Conservation (phyloP, 2,797 vertebrate species). For the Brachymystax lenok region DNA sequence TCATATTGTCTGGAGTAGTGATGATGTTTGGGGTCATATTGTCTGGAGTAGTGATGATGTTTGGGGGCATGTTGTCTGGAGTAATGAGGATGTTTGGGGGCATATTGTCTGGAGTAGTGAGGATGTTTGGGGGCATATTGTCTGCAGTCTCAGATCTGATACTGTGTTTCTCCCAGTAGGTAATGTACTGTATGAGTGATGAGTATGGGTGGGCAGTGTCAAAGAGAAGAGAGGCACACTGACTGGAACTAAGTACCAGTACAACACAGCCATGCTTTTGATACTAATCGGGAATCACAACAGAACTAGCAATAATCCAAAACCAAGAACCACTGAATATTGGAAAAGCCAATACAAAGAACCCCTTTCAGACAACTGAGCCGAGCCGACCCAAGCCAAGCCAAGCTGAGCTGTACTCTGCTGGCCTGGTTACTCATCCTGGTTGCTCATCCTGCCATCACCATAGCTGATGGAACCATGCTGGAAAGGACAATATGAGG, state of each 20-base stretch:
- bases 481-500: slow-evolving; percentile 1
- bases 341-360: slow-evolving; percentile 42
- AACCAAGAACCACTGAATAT: slow-evolving; percentile 10
- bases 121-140: neutral
- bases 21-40: slow-evolving; percentile 18
- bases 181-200: slow-evolving; percentile 12
- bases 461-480: neutral
- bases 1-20: neutral
- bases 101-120: slow-evolving; percentile 43
- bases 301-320: slow-evolving; percentile 43
- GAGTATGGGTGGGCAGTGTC: neutral
- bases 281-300: slow-evolving; percentile 68
- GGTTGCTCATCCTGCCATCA: neutral
- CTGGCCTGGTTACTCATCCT: neutral
- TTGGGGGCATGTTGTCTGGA: neutral
- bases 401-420: neutral
- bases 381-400: too few species aligned
- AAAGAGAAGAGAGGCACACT: slow-evolving; percentile 37
- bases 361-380: neutral
- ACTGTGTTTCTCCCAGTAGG: neutral
- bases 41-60: slow-evolving; percentile 35
- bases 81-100: neutral
- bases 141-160: slow-evolving; percentile 6
- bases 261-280: slow-evolving; percentile 56
- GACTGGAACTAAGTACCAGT: slow-evolving; percentile 22